These are phyloP conservation scores for Blastobasis lacticolella DNA, from an alignment of 2,888 invertebrate genomes.

Conservation along the genomic window DNA sequence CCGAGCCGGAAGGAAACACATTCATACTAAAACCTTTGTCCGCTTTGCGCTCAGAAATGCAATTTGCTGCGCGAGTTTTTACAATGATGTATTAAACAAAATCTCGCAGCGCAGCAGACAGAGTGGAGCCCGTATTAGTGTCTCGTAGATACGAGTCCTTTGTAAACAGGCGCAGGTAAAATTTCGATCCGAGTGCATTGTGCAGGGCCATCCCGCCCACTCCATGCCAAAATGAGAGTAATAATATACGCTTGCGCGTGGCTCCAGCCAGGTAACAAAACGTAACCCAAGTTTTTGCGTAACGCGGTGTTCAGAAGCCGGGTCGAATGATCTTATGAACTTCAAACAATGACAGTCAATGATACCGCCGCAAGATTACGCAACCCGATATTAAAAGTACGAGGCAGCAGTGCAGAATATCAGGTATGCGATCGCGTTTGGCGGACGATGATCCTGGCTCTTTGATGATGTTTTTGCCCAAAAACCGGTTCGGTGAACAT, in stretches of 20 bases:
- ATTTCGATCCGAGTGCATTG: conserved; percentile 47
- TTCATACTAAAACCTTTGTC: conserved; percentile 41
- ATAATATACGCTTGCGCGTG: conserved; percentile 18
- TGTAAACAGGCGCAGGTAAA: conserved; percentile 67
- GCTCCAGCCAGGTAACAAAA: conserved; percentile 58
- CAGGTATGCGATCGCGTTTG: conserved; percentile 13
- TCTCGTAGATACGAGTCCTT: conserved; percentile 39
- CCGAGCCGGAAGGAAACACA: conserved; percentile 56
- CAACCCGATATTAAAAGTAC: conserved; percentile 30
- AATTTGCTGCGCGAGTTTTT: conserved; percentile 43
- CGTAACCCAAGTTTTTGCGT: conserved; percentile 54
- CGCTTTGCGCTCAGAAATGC: conserved; percentile 25
- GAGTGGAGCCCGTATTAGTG: conserved; percentile 40
- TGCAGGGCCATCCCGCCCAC: conserved; percentile 53
- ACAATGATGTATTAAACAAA: conserved; percentile 32
- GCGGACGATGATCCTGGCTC: conserved; percentile 19
- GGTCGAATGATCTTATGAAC: conserved; percentile 45
- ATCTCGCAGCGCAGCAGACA: conserved; percentile 46
- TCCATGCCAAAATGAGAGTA: conserved; percentile 57
- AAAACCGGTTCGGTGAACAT: conserved; percentile 21
- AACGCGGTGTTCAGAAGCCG: conserved; percentile 49
- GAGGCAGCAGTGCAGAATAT: conserved; percentile 12
- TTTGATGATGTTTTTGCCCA: conserved; percentile 21
- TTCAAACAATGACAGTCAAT: conserved; percentile 43
- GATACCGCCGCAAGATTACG: conserved; percentile 39